Base-by-base conservation (phyloP, 2,888 invertebrate genomes). In the Diarsia brunnea region DNA sequence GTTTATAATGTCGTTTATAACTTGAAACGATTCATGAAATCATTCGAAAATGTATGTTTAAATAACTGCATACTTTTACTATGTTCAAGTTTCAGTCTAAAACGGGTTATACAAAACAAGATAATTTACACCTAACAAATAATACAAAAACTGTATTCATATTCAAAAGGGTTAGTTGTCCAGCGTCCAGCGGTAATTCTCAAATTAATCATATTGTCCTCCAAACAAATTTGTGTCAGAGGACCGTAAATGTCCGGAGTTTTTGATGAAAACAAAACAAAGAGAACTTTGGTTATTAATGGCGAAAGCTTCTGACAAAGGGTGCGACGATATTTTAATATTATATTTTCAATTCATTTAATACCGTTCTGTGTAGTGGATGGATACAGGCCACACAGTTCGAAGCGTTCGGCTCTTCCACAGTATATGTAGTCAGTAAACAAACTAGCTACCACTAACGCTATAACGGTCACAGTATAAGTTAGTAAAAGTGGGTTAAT, bases 151-250 rank as follows among this genome's bases (percentile, higher is more conserved):
- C 69, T 76, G 64, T 49, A 27, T 45, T 64, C 63, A 69, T 55
- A 73, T 65, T 60, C 64, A 68, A 77, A 72, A 78, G 63, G 74
- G 72, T 79, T 38, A 65, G 53, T 71, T 70, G 70, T 78, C 60
- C 70, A 60, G 65, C 38, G 69, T 76, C 55, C 69, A 63, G 67
- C 31, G 31, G 63, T 53, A 71, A 68, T 58, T 65, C 43, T 51
- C 64, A 67, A 75, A 84, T 81, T 86, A 84, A 86, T 86, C 75
- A 84, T 75, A 81, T 75, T 84, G 77, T 79, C 45, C 66, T 49
- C 53, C 49, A 80, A 85, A 79, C 79, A 76, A 84, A 76, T 81
- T 78, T 69, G 65, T 77, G 55, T 63, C 72, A 58, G 49, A 53
- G 67, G 51, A 72, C 53, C 61, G n/a, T 75, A 38, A 84, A 69